These are phyloP conservation scores for Petrocephalus schoutedeni DNA, from an alignment of 2,797 vertebrate genomes.

Conservation along the genomic window DNA sequence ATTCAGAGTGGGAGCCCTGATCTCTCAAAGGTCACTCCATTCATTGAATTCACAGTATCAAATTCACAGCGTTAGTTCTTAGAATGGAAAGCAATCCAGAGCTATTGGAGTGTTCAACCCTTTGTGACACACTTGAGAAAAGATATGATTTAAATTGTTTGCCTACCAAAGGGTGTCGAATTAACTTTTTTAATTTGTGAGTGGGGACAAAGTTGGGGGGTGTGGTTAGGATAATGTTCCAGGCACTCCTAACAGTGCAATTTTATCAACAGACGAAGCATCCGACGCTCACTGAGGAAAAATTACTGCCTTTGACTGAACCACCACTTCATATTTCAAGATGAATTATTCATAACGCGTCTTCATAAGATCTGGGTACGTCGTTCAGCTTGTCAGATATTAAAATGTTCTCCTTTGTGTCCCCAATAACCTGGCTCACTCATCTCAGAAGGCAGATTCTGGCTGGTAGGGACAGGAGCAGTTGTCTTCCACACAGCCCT, in stretches of 20 bases:
- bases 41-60: background rate
- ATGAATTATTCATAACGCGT: constrained; percentile 32
- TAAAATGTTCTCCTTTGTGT: constrained; percentile 18
- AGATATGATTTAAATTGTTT: background rate
- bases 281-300: background rate
- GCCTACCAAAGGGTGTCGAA: background rate
- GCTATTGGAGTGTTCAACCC: background rate
- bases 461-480: background rate
- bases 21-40: background rate
- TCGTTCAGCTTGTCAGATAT: constrained; percentile 22
- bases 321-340: constrained; percentile 20
- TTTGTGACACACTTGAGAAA: background rate
- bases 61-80: background rate
- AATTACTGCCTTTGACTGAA: constrained; percentile 23
- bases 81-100: background rate
- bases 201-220: background rate
- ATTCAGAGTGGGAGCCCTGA: background rate
- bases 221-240: background rate
- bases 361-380: constrained; percentile 22
- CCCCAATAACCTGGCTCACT: constrained; percentile 5
- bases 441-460: constrained; percentile 6
- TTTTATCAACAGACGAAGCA: background rate
- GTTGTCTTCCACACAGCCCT: background rate
- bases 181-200: background rate
- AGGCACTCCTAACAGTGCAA: background rate